phyloP scores from a whole-genome alignment of 2,888 invertebrate genomes.

The Caenorhabditis sp. region DNA sequence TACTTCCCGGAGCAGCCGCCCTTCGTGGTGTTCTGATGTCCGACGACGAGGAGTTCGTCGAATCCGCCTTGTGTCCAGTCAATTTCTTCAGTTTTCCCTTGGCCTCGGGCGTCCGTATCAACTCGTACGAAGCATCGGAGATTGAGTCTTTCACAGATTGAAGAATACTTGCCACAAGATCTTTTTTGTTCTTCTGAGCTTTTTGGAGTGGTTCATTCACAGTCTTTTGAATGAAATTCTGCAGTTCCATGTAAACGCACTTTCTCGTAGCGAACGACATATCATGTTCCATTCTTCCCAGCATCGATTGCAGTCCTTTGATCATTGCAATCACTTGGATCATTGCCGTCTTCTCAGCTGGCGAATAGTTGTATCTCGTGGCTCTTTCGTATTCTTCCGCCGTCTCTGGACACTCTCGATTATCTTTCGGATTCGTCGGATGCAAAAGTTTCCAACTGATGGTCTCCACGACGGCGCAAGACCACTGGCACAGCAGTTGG shows the following conservation, averaged over 20 bases:
- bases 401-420: slow-evolving; percentile 89
- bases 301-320: slow-evolving; percentile 94
- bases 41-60: slow-evolving; percentile 83
- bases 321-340: slow-evolving; percentile 94
- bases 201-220: slow-evolving; percentile 93
- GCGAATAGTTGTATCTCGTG: slow-evolving; percentile 91
- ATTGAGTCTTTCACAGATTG: slow-evolving; percentile 97
- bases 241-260: slow-evolving; percentile 94
- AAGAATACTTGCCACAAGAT: slow-evolving; percentile 90
- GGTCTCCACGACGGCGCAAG: slow-evolving; percentile 88
- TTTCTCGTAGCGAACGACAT: slow-evolving; percentile 87
- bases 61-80: slow-evolving; percentile 62
- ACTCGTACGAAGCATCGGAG: slow-evolving; percentile 85
- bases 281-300: slow-evolving; percentile 98
- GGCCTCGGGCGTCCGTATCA: slow-evolving; percentile 27
- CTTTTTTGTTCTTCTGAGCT: slow-evolving; percentile 97
- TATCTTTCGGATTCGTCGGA: slow-evolving; percentile 96
- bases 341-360: slow-evolving; percentile 96
- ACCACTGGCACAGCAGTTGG: slow-evolving; percentile 93
- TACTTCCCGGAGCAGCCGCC: slow-evolving; percentile 86
- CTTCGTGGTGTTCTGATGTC: slow-evolving; percentile 92
- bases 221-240: slow-evolving; percentile 91
- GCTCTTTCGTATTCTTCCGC: slow-evolving; percentile 98
- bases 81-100: slow-evolving; percentile 79
- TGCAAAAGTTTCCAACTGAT: slow-evolving; percentile 94